A percentile compares a stretch with the other conserved stretches of the same genome.
These are phyloP conservation scores for Serilophus lunatus DNA, from an alignment of 2,113 vertebrate genomes.

Conservation along the genomic window DNA sequence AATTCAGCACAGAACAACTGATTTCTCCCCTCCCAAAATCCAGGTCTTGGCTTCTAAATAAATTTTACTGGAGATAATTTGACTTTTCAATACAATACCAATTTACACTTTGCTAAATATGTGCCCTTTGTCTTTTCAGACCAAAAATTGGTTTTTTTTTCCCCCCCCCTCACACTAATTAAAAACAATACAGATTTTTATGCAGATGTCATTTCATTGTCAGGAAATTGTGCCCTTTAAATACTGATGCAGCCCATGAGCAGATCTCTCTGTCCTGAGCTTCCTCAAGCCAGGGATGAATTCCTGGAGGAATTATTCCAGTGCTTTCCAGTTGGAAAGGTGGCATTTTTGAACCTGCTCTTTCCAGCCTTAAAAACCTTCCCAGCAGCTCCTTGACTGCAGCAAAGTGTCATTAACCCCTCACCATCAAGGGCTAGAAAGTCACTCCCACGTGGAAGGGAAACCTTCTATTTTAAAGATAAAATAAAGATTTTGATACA, in stretches of 20 bases:
- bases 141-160: rapidly evolving
- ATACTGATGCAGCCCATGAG: not conserved
- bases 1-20: conserved; percentile 25
- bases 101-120: not conserved
- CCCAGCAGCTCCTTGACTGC: not conserved
- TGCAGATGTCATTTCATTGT: not conserved
- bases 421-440: not conserved
- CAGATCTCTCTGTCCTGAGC: not conserved
- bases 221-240: not conserved
- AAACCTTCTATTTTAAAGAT: not conserved
- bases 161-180: too few relatives aligned
- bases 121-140: not conserved
- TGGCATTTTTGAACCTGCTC: not conserved
- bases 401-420: not conserved
- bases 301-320: not conserved
- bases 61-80: not conserved
- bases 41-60: not conserved
- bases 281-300: not conserved
- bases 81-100: not conserved
- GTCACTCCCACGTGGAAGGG: not conserved
- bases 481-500: not conserved
- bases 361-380: not conserved
- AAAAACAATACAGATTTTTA: not conserved
- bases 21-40: not conserved
- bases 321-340: not conserved